Evolutionary conservation across 2,113 vertebrate species (phyloP), one percentile per base, ranked within the genome.

Genomic region (Poeciliopsis prolifica): DNA sequence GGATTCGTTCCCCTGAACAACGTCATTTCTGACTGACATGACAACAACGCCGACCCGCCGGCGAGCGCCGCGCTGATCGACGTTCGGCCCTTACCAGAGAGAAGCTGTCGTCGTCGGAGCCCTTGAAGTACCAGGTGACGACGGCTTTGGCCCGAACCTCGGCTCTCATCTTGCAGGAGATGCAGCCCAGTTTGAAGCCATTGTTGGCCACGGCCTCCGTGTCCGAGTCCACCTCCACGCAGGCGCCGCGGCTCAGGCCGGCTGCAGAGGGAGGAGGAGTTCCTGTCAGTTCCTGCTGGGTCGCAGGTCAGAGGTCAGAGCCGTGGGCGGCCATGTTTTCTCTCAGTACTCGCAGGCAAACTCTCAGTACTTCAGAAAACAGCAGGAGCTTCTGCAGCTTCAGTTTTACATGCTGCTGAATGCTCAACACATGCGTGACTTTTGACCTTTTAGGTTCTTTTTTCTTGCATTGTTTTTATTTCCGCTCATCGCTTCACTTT

Each of bases 211-310:
- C 95, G 0, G 96, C 97, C 84, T 97, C 96, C 0, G 95, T 96
- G 65, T 96, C 94, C 0, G 97, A 95, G 22, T 96, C 96, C 86
- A 98, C 95, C 89, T 98, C 97, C 92, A 98, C 97, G 0, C 97
- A 98, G 26, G 96, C 97, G 1, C 88, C 93, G 26, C 51, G 75
- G 85, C 88, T 90, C 11, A 82, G 87, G 29, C 85, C 65, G 3
- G 87, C 96, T 96, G 75, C 0, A 33, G 64, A 1, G 48, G 4
- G 66, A 67, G 35, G 68, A 33, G 17, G 17, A 10, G 14, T 5
- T 9, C 60, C 79, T 17, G 86, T 80, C 63, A 48, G 11, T 6
- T 26, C 10, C 3, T 11, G 63, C 63, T 17, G 60, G 30, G 77
- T 33, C 68, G 26, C 28, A 58, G 35, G 73, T 51, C 69, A 33